A percentile compares a stretch with the other conserved stretches of the same genome.
phyloP scores from a whole-genome alignment of 2,888 invertebrate genomes.

The Troides helena region DNA sequence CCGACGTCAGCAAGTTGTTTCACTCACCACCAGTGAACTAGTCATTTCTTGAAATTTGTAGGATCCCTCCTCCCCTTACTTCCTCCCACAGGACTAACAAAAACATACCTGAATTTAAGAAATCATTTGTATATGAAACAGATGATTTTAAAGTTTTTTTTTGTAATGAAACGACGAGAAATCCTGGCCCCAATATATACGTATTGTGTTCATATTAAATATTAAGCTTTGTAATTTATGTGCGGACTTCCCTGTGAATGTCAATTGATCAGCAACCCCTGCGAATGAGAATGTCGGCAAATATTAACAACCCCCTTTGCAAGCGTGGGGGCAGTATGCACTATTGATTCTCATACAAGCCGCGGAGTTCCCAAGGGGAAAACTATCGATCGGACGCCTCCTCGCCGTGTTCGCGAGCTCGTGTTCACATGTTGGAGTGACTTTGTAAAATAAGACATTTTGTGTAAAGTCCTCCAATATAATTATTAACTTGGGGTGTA shows the following conservation, averaged over 20 bases:
- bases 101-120: too few species aligned
- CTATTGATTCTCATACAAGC: conserved; percentile 40
- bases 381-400: conserved; percentile 46
- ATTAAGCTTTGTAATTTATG: neutral
- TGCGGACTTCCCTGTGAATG: neutral
- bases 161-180: too few species aligned
- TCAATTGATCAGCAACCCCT: conserved; percentile 5
- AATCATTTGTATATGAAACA: too few species aligned
- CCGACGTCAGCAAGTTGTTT: too few species aligned
- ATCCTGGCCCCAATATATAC: too few species aligned
- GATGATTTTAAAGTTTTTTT: too few species aligned
- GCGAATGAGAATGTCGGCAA: conserved; percentile 8
- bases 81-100: too few species aligned
- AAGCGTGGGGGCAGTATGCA: conserved; percentile 36
- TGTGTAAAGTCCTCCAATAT: too few species aligned
- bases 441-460: neutral
- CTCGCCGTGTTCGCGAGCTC: conserved; percentile 28
- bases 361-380: conserved; percentile 43
- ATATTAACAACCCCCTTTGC: conserved; percentile 25
- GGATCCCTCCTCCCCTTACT: too few species aligned
- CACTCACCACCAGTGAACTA: too few species aligned
- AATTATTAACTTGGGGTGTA: too few species aligned
- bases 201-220: neutral
- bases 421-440: conserved; percentile 26
- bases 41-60: too few species aligned